Percentiles rank a stretch among this genome's conserved stretches.
Conservation (phyloP, 2,888 invertebrate species). For the Drosophila nr. perissopoda region DNA sequence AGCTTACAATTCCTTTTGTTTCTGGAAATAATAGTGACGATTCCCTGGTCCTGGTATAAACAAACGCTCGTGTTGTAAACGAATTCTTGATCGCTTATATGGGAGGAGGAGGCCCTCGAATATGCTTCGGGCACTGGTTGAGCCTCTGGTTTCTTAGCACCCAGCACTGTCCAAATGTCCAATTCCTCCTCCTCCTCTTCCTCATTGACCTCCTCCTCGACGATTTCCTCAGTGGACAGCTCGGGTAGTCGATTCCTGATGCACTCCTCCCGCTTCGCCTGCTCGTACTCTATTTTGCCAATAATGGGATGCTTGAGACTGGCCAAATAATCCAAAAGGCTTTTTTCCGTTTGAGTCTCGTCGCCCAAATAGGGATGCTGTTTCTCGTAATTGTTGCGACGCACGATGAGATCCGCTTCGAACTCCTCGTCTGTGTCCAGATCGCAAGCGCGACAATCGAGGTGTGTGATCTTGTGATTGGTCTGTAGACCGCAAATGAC, state of each 20-base stretch:
- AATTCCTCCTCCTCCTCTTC: slow-evolving; percentile 44
- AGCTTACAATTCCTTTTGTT: slow-evolving; percentile 16
- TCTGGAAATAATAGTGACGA: slow-evolving; percentile 58
- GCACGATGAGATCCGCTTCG: slow-evolving; percentile 71
- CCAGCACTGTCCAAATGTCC: slow-evolving; percentile 58
- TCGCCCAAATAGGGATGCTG: slow-evolving; percentile 62
- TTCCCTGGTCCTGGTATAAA: slow-evolving; percentile 62
- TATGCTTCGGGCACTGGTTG: accelerated
- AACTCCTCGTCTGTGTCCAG: slow-evolving; percentile 66
- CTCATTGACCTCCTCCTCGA: slow-evolving; percentile 21
- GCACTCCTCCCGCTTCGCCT: slow-evolving; percentile 34
- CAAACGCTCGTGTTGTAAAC: slow-evolving; percentile 61
- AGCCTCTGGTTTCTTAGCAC: neutral
- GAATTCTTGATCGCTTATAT: slow-evolving; percentile 26
- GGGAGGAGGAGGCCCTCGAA: neutral
- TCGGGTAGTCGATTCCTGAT: slow-evolving; percentile 9
- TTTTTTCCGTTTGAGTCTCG: slow-evolving; percentile 51
- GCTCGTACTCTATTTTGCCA: slow-evolving; percentile 14
- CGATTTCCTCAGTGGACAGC: neutral
- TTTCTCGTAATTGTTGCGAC: slow-evolving; percentile 68
- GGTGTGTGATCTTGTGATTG: slow-evolving; percentile 60
- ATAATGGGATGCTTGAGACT: slow-evolving; percentile 61
- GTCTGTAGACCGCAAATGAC: slow-evolving; percentile 63
- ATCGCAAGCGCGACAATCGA: slow-evolving; percentile 73
- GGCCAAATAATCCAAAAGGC: slow-evolving; percentile 57